A percentile compares a stretch with the other conserved stretches of the same genome.
phyloP scores from a whole-genome alignment of 64 coral and sea anemone genomes.

The Exaiptasia diaphana region DNA sequence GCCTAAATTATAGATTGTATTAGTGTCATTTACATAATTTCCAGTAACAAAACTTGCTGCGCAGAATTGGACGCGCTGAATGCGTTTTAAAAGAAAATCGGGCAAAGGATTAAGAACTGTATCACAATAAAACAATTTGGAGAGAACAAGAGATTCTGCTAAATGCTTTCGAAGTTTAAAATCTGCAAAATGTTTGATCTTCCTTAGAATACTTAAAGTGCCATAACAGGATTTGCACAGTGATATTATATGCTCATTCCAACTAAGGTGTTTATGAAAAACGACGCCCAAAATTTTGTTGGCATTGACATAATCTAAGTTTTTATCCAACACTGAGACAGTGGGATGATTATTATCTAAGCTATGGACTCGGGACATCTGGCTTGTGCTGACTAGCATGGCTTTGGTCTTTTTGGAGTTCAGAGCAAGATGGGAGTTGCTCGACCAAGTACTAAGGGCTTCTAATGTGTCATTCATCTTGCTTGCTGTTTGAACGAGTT shows the following conservation, averaged over 20 bases:
- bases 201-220: not conserved
- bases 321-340: too few relatives aligned
- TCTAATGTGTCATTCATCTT: too few relatives aligned
- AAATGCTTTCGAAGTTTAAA: not conserved
- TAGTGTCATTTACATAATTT: conserved; percentile 7
- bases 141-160: not conserved
- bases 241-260: conserved; percentile 32
- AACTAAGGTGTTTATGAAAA: too few relatives aligned
- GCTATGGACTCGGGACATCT: too few relatives aligned
- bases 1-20: not conserved
- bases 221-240: conserved; percentile 20
- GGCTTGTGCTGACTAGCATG: too few relatives aligned
- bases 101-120: not conserved
- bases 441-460: too few relatives aligned
- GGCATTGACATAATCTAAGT: too few relatives aligned
- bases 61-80: not conserved
- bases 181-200: not conserved
- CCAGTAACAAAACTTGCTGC: not conserved
- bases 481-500: too few relatives aligned
- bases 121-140: conserved; percentile 3
- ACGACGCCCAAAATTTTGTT: too few relatives aligned
- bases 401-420: too few relatives aligned
- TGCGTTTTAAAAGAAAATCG: not conserved
- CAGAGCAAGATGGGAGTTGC: too few relatives aligned
- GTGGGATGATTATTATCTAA: too few relatives aligned